Evolutionary conservation across 2,113 vertebrate genomes (phyloP).

Genomic region (Pluvianellus socialis): DNA sequence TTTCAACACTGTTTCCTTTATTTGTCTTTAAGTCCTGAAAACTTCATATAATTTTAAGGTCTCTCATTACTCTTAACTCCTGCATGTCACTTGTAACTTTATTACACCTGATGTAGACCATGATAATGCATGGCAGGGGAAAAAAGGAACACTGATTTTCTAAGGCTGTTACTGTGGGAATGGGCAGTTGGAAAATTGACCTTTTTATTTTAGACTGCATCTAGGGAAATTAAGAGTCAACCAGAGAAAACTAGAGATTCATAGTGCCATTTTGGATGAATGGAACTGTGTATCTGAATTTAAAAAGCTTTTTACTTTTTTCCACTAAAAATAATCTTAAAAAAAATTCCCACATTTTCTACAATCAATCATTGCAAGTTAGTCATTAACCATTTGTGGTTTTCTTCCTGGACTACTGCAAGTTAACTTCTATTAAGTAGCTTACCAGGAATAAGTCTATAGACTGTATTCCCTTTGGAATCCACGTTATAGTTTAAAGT

Average conservation of each 20-base stretch:
- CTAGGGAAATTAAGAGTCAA: not conserved
- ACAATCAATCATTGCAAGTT: not conserved
- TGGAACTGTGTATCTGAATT: not conserved
- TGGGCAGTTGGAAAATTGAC: not conserved
- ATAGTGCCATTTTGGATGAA: not conserved
- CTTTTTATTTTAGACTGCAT: not conserved
- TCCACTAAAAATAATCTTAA: not conserved
- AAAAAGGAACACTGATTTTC: not conserved
- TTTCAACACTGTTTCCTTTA: not conserved
- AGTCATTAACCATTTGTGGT: not conserved
- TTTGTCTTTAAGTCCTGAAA: not conserved
- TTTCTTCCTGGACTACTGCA: not conserved
- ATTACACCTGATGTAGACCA: not conserved
- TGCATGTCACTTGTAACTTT: not conserved
- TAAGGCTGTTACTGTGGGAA: not conserved
- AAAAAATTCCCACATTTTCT: not conserved
- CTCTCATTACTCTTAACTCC: not conserved
- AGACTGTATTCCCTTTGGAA: not conserved
- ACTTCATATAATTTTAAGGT: not conserved
- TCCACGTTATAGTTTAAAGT: not conserved
- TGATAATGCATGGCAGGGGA: fast-evolving
- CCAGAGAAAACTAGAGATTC: not conserved
- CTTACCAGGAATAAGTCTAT: not conserved
- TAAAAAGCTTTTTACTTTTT: not conserved
- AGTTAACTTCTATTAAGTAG: not conserved